Base-by-base conservation (phyloP, 2,888 invertebrate species). In the Diarsia mendica region DNA sequence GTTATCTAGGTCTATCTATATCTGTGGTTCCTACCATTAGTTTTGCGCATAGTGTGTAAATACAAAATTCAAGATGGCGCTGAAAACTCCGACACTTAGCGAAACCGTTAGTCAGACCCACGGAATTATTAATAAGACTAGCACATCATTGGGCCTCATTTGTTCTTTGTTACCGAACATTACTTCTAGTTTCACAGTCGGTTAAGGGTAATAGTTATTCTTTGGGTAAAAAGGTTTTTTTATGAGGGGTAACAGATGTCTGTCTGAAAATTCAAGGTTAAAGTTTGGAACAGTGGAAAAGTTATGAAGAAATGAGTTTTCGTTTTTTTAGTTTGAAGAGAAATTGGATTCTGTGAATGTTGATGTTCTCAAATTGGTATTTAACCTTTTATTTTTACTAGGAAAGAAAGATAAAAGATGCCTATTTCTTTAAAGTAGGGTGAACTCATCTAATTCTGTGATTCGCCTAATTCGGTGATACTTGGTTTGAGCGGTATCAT, bases 41-140 rank as follows among this genome's bases (percentile, higher is more conserved):
- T 82, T 80, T 63, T 68, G 78, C 39, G 55, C 66, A 71, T 72
- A 74, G 80, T 73, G 61, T 15, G 60, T 67, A 55, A 61, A 84
- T 83, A 77, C 70, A 74, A 44, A 72, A 80, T 80, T 77, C 77
- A 84, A 65, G 64, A 76, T 67, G 71, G 68, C 18, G 48, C 11
- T 39, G 39, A 55, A 63, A 74, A 76, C 66, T 66, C 58, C 23
- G 49, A 68, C 75, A 77, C 83, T 83, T 81, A 77, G 69, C 63
- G 58, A 69, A 69, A 77, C 68, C 72, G 74, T 84, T 80, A 80
- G 66, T 60, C 67, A 58, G 77, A 74, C 83, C 65, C 70, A 61
- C 58, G 33, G 65, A 84, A 84, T 75, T 84, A 84, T 73, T 84
- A 73, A 81, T 84, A 84, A 75, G 67, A n/a, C 53, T 72, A 69